Evolutionary conservation across 2,888 invertebrate genomes (phyloP), one percentile per base, ranked within the genome.

Genomic region (Slavum lentiscoides): DNA sequence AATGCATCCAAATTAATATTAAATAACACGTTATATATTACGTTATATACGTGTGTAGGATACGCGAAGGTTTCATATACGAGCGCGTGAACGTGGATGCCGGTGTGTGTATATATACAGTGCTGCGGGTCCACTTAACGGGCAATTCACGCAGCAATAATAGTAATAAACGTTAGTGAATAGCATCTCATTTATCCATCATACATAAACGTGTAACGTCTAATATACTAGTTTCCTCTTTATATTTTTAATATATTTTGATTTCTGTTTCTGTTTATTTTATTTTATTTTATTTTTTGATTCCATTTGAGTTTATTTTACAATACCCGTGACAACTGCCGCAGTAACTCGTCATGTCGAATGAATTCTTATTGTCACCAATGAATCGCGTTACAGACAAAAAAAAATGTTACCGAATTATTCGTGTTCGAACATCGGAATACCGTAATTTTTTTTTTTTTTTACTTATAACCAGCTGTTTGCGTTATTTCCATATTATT

Each of bases 1-100:
- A 80, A 70, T 80, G 80, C 72, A 30, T 80, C 72, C 70, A 80
- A 80, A 80, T 80, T 80, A 80, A 80, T 80, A 80, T 72, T 80
- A 72, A 80, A 80, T 80, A 80, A 80, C 64, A 80, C 53, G 55
- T 70, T 72, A 61, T 70, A 55, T 30, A n/a, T n/a, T n/a, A n/a
- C n/a, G n/a, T n/a, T n/a, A n/a, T n/a, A 72, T 19, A 4, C 19
- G 8, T 64, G 23, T 55, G 9, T 80, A 70, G 61, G 37, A 55
- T 64, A 64, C 61, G 43, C n/a, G 70, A 80, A 72, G 70, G 80
- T 72, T 72, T 72, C 59, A 53, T 77, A 59, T 6, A 19, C 17
- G 13, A 53, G 6, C n/a, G 23, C 53, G 64, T 69, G 61, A 75
- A 68, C 68, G 75, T 62, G 53, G 61, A 77, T 69, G 61, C 62